phyloP scores from a whole-genome alignment of 2,113 vertebrate species.

The Prolemur simus region DNA sequence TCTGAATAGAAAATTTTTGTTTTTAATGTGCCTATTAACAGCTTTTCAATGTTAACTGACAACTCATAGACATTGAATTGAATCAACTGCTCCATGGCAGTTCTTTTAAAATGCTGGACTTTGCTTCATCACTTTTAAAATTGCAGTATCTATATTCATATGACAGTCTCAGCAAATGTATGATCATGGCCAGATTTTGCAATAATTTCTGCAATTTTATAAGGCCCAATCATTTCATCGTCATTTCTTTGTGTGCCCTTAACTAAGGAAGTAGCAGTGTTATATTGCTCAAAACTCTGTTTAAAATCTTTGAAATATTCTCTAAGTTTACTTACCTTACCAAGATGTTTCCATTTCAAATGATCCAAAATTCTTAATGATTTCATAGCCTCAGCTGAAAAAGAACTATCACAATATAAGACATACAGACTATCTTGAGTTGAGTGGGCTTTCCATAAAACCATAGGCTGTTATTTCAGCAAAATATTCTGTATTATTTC shows the following conservation, averaged over 20 bases:
- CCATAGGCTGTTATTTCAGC: neutral
- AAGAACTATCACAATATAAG: neutral
- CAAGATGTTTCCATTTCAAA: slow-evolving; percentile 23
- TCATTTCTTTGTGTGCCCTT: neutral
- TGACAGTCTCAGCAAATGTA: neutral
- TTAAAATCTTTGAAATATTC: neutral
- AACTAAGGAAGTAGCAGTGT: neutral
- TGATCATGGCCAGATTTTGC: neutral
- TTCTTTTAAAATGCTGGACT: slow-evolving; percentile 12
- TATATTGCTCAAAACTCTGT: slow-evolving; percentile 14
- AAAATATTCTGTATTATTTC: neutral
- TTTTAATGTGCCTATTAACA: neutral
- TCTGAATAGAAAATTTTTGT: neutral
- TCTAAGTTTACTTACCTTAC: neutral
- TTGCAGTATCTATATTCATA: neutral
- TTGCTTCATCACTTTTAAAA: slow-evolving; percentile 2
- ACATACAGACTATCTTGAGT: neutral
- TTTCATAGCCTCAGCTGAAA: neutral
- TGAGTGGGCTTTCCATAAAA: neutral
- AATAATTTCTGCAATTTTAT: neutral
- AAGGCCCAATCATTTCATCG: neutral
- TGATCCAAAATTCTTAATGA: neutral
- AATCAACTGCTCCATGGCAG: neutral
- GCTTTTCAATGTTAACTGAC: slow-evolving; percentile 23
- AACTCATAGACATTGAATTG: neutral